Percentiles rank a stretch among this genome's conserved stretches.
phyloP scores from a whole-genome alignment of 2,888 invertebrate species.

The Troides oblongomaculatus region DNA sequence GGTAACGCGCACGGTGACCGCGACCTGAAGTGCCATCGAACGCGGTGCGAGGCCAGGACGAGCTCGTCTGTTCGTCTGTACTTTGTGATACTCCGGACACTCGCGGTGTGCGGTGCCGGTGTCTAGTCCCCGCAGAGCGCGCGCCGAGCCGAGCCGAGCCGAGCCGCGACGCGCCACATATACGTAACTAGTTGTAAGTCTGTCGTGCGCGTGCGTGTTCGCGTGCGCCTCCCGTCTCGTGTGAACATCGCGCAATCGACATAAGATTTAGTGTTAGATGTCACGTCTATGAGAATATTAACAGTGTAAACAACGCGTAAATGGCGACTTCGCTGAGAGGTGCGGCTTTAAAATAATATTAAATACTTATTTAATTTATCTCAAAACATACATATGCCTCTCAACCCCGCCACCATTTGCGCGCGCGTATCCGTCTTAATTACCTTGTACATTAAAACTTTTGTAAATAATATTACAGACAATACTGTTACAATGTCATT shows the following conservation, averaged over 20 bases:
- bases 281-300: slow-evolving; percentile 2
- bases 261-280: slow-evolving; percentile 21
- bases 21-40: slow-evolving; percentile 24
- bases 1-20: not conserved
- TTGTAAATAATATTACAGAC: slow-evolving; percentile 29
- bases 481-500: slow-evolving; percentile 25
- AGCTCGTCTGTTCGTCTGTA: slow-evolving; percentile 10
- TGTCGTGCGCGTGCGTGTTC: slow-evolving; percentile 34
- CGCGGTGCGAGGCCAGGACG: slow-evolving; percentile 2
- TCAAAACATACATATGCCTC: not conserved
- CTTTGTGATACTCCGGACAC: slow-evolving; percentile 19
- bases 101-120: slow-evolving; percentile 47
- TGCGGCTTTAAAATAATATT: not conserved
- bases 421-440: slow-evolving; percentile 8
- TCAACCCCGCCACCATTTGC: slow-evolving; percentile 9
- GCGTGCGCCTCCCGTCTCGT: slow-evolving; percentile 36
- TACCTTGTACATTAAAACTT: slow-evolving; percentile 17
- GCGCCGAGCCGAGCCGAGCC: not conserved
- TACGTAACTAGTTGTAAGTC: slow-evolving; percentile 72
- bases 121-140: slow-evolving; percentile 63
- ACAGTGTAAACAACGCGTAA: slow-evolving; percentile 6
- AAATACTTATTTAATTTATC: slow-evolving; percentile 18
- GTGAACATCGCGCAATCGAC: not conserved
- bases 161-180: slow-evolving; percentile 57
- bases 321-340: slow-evolving; percentile 9